Base-by-base conservation (phyloP, 2,888 invertebrate species). In the Globia sparganii region DNA sequence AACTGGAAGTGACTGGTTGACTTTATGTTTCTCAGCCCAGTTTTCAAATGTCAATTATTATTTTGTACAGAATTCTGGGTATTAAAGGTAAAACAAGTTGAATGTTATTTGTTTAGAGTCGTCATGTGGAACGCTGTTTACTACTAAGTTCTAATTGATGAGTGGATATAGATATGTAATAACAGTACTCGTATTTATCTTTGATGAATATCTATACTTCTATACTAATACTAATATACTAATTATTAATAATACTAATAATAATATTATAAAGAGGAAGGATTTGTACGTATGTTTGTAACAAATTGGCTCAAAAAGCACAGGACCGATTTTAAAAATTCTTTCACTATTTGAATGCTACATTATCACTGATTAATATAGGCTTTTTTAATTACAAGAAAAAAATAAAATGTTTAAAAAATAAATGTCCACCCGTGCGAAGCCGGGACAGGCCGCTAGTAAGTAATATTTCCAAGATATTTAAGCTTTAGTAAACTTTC, bases 31-130 rank as follows among this genome's bases (percentile, higher is more conserved):
- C 58, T 34, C 28, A 69, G 56, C 34, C 34, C n/a, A 49, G 37
- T 72, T 62, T 43, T 43, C 43, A 53, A 65, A 28, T 28, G 46
- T 13, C 69, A 70, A 59, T 78, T 70, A 59, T 78, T 66, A 58
- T 56, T 83, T 18, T 21, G 43, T 37, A n/a, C 56, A 28, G 28
- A 66, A 65, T 72, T 73, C 58, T 65, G 11, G 11, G 40, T 59
- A 72, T 58, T 31, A 49, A 56, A 71, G 43, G 37, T 59, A 61
- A 4, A 31, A 40, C 9, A 46, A 62, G 21, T 64, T 64, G 37
- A 64, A 43, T 64, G 72, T 58, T 64, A 58, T 64, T 40, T 46
- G 2, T 25, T 37, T 8, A 49, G 21, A 46, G 40, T 1, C 3
- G 25, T 31, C 37, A 34, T 58, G 25, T 28, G 15, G 21, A 58